Base-by-base conservation (phyloP, 37 sponge, comb jelly and placozoan genomes). In the Sycon ciliatum region DNA sequence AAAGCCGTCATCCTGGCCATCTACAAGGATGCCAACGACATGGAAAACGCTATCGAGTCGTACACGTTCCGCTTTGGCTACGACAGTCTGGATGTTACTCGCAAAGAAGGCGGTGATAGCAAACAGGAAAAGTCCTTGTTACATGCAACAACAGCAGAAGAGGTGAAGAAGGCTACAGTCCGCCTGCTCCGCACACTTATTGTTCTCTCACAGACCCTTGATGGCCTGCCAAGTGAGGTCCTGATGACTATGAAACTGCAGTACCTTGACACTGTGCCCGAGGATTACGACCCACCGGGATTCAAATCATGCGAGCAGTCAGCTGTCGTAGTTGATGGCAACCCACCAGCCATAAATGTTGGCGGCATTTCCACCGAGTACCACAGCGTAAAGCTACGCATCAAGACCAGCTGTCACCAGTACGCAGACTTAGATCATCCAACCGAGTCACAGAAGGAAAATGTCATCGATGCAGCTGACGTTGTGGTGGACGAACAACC, bases 241-340 rank as follows among this genome's bases (percentile, higher is more conserved):
- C 80, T 83, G 81, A 84, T 93, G 89, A 87, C 94, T 3, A 87
- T 93, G 89, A 93, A 93, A 39, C 84, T 93, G 42, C 56, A 76
- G 58, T 93, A 88, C 61, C 82, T 82, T 46, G 94, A 93, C 57
- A 29, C 71, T 36, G 38, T 52, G 29, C 3, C 39, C 20, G 3
- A 34, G 63, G 3, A 31, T 1, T 4, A 0, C 39, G 63, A 76
- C 70, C 75, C 23, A 75, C 69, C 40, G 76, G 75, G 42, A 60
- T 53, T 69, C 63, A 40, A 81, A 76, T 75, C 26, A 40, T 7
- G 6, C 46, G 9, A 35, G 3, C 9, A 34, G n/a, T 23, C 3
- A n/a, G 13, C 4, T 28, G 29, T n/a, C 29, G 36, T 36, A 63
- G n/a, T 24, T 34, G 4, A 55, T 22, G 55, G 22, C 34, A 1